Evolutionary conservation across 2,888 invertebrate genomes (phyloP).

Genomic region (Sepiola atlantica): DNA sequence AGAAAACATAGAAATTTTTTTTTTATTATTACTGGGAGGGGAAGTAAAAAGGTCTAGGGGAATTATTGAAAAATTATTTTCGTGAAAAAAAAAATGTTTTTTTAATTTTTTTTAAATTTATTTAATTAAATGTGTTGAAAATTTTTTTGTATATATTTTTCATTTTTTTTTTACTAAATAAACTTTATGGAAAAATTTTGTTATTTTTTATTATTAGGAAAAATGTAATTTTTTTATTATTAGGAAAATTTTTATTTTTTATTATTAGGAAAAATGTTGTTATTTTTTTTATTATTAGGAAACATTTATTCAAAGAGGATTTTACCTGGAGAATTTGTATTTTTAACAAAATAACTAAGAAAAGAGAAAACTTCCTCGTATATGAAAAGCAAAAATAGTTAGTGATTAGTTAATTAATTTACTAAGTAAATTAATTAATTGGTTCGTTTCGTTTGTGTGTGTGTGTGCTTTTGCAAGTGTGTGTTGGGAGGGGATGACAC

Average conservation of each 20-base stretch:
- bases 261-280: too few relatives aligned
- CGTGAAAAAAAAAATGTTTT: neutral
- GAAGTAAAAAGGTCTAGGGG: too few relatives aligned
- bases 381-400: slow-evolving; percentile 32
- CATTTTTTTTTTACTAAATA: slow-evolving; percentile 6
- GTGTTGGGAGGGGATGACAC: neutral
- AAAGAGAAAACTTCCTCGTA: slow-evolving; percentile 1
- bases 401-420: too few relatives aligned
- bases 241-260: too few relatives aligned
- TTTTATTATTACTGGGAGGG: neutral
- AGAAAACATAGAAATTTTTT: slow-evolving; percentile 23
- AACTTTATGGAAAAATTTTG: slow-evolving; percentile 10
- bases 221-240: too few relatives aligned
- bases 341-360: slow-evolving; percentile 32
- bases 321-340: neutral
- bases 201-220: too few relatives aligned
- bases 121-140: slow-evolving; percentile 4
- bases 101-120: neutral
- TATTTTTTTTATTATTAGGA: too few relatives aligned
- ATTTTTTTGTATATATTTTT: neutral
- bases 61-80: neutral
- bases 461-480: neutral
- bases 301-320: slow-evolving; percentile 16
- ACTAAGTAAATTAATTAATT: too few relatives aligned
- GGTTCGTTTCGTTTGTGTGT: neutral